These are phyloP conservation scores for Torymus auratus DNA, from an alignment of 2,888 invertebrate species.

Conservation along the genomic window DNA sequence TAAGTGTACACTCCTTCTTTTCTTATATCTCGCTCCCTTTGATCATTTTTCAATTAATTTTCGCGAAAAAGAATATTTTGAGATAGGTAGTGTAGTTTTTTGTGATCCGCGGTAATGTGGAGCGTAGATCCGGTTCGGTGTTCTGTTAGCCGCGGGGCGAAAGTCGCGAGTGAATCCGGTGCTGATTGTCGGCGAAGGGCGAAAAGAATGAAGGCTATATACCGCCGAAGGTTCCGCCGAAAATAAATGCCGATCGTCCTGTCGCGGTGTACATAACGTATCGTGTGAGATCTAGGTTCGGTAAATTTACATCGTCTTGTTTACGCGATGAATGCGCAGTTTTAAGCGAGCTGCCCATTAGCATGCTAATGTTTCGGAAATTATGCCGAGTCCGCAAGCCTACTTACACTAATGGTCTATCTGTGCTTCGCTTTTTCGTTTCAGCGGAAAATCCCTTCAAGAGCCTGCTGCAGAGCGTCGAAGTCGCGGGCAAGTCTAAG, in stretches of 20 bases:
- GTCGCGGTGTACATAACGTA: too few species aligned
- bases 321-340: constrained; percentile 38
- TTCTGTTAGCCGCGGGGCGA: too few species aligned
- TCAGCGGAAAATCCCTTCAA: constrained; percentile 82
- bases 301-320: too few species aligned
- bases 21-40: not conserved
- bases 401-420: not conserved
- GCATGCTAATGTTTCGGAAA: constrained; percentile 46
- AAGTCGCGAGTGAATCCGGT: too few species aligned
- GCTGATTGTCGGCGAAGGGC: too few species aligned
- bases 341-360: constrained; percentile 12
- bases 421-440: constrained; percentile 60
- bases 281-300: too few species aligned
- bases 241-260: too few species aligned
- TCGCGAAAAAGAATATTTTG: constrained; percentile 20
- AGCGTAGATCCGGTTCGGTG: too few species aligned
- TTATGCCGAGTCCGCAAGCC: constrained; percentile 10
- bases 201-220: too few species aligned
- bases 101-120: too few species aligned
- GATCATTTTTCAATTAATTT: constrained; percentile 29
- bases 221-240: too few species aligned
- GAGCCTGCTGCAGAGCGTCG: constrained; percentile 80
- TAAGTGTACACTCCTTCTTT: constrained; percentile 63
- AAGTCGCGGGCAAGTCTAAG: constrained; percentile 81
- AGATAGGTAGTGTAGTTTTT: not conserved